A percentile compares a stretch with the other conserved stretches of the same genome.
These are phyloP conservation scores for Mermis nigrescens DNA, from an alignment of 2,888 invertebrate genomes.

Conservation along the genomic window DNA sequence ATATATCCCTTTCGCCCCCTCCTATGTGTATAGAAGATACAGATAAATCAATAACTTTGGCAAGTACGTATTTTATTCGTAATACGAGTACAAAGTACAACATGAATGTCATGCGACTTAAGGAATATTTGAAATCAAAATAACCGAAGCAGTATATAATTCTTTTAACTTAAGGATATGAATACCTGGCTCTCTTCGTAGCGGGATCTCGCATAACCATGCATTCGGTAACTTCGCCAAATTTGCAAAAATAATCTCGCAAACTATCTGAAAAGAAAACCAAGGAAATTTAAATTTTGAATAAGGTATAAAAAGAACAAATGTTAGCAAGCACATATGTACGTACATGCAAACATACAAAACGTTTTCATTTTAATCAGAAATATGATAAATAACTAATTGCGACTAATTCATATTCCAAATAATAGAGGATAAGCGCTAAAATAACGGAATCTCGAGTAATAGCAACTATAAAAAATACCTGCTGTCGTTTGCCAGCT, in stretches of 20 bases:
- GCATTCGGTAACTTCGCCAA: slow-evolving; percentile 96
- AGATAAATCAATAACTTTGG: too few species aligned
- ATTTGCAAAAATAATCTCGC: slow-evolving; percentile 95
- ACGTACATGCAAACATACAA: not conserved
- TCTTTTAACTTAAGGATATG: too few species aligned
- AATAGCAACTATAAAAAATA: slow-evolving; percentile 37
- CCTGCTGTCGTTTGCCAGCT: slow-evolving; percentile 99
- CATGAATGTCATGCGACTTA: too few species aligned
- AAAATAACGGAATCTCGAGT: not conserved
- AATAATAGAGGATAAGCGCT: not conserved
- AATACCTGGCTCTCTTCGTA: slow-evolving; percentile 95
- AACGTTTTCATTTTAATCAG: too few species aligned
- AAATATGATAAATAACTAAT: too few species aligned
- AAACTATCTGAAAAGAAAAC: slow-evolving; percentile 65
- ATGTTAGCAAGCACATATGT: not conserved
- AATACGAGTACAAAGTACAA: too few species aligned
- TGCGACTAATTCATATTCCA: too few species aligned
- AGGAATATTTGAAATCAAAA: too few species aligned
- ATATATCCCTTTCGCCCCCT: too few species aligned
- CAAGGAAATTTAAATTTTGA: not conserved
- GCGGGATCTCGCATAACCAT: slow-evolving; percentile 99
- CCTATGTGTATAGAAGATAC: too few species aligned
- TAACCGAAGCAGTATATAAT: too few species aligned
- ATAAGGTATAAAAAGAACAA: not conserved
- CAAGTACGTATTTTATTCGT: too few species aligned